Evolutionary conservation across 23 tunicate genomes (phyloP), one percentile per base, ranked within the genome.

Genomic region (Trididemnum clinides): DNA sequence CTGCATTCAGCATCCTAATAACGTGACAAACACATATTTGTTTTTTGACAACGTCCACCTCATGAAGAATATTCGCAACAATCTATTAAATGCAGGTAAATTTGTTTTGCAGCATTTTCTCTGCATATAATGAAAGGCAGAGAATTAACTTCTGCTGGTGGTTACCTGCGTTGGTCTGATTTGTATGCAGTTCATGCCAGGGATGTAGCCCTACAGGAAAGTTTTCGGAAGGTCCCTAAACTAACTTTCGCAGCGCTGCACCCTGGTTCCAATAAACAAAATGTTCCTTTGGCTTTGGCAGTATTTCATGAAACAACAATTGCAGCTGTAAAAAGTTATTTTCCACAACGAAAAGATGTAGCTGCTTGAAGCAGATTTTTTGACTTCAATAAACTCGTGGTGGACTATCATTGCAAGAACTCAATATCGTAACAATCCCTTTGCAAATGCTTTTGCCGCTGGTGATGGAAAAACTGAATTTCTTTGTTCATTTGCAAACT

Each of bases 31-130:
- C 27, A 73, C 57, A 3, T 19, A 73, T 37, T 22, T 73, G 22
- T 38, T 73, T 73, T 73, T 36, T 73, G 80, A 73, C 80, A 73
- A 73, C 38, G 80, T 73, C 22, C 80, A 73, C 22, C 7, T 73
- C 26, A 20, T 73, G 57, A 73, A 73, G 28, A 73, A 73, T 28
- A 73, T 73, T 23, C 54, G 80, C 28, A 36, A 38, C 57, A 73
- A 73, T 73, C 28, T 73, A 22, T 12, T 73, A 19, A 73, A 73
- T 73, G 54, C 80, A 54, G n/a, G 25, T 36, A 73, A 36, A 73
- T 73, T 73, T 73, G 80, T 73, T n/a, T n/a, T n/a, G n/a, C n/a
- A n/a, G n/a, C n/a, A n/a, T n/a, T n/a, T n/a, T n/a, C n/a, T n/a
- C n/a, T n/a, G n/a, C n/a, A n/a, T n/a, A n/a, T n/a, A n/a, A n/a